These are phyloP conservation scores for Agrypnia vestita DNA, from an alignment of 1,140 invertebrate species.

Conservation along the genomic window DNA sequence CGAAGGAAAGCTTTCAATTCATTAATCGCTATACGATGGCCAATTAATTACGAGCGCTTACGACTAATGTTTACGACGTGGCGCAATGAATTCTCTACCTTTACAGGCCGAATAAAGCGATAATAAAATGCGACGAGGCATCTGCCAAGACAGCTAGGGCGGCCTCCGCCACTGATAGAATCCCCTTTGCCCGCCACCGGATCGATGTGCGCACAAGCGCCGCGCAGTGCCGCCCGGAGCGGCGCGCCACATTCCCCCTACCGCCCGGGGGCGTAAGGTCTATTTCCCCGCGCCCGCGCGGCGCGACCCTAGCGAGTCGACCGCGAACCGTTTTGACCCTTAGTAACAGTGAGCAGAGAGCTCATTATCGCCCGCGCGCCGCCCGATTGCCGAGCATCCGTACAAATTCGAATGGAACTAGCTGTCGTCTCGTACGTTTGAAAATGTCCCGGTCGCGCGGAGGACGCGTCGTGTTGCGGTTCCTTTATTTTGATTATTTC, in stretches of 20 bases:
- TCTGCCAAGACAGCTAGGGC: slow-evolving; percentile 23
- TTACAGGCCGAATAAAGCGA: too few species aligned
- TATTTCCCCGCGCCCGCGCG: background rate
- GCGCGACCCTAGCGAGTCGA: background rate
- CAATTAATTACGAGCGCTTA: too few species aligned
- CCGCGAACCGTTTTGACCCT: background rate
- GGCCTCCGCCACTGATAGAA: background rate
- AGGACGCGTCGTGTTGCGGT: slow-evolving; percentile 21
- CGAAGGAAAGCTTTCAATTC: too few species aligned
- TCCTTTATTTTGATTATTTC: slow-evolving; percentile 19
- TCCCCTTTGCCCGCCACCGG: slow-evolving; percentile 18
- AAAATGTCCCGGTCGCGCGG: slow-evolving; percentile 3
- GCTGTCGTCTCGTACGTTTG: slow-evolving; percentile 14
- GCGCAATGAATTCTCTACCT: too few species aligned
- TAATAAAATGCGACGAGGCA: background rate
- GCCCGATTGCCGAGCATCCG: slow-evolving; percentile 34
- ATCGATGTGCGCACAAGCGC: slow-evolving; percentile 39
- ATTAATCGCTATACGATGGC: too few species aligned
- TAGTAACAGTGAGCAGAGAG: background rate
- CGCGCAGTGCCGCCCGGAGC: background rate
- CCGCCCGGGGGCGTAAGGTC: background rate
- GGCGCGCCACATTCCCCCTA: background rate
- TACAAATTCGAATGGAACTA: slow-evolving; percentile 31
- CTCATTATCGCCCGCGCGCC: background rate
- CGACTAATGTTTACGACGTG: too few species aligned